Conservation (phyloP, 2,113 vertebrate genomes). For the Progne subis region DNA sequence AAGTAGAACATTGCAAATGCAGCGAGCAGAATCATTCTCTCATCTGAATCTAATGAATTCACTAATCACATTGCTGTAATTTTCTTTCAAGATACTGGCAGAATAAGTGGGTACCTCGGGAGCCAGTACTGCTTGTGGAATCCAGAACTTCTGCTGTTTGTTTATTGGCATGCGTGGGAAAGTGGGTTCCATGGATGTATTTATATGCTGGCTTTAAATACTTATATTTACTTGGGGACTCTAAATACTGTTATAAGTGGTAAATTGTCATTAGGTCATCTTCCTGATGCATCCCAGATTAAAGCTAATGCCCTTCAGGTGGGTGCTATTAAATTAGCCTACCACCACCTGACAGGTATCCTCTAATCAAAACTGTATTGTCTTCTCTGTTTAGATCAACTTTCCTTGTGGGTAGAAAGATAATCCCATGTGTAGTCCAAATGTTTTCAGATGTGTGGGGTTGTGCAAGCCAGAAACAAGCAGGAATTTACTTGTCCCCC, state of each 20-base stretch:
- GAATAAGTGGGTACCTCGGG: slow-evolving; percentile 10
- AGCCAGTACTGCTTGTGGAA: background rate
- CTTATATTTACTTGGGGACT: background rate
- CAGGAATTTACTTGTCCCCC: slow-evolving; percentile 15
- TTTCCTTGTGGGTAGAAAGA: background rate
- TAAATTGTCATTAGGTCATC: slow-evolving; percentile 29
- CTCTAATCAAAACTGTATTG: slow-evolving; percentile 20
- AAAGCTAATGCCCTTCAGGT: slow-evolving; percentile 28
- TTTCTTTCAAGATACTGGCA: slow-evolving; percentile 29
- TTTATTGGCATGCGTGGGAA: background rate
- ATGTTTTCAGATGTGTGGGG: background rate
- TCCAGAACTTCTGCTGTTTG: background rate
- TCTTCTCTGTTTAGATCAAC: background rate
- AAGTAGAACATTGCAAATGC: background rate
- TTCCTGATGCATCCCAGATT: slow-evolving; percentile 6
- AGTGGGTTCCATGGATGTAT: background rate
- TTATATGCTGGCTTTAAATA: slow-evolving; percentile 4
- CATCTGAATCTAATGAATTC: slow-evolving; percentile 25
- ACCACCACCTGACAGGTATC: background rate
- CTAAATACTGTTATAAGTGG: slow-evolving; percentile 24
- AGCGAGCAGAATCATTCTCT: background rate
- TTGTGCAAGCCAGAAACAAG: background rate
- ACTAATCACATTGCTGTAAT: slow-evolving; percentile 7
- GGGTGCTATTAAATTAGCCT: slow-evolving; percentile 41
- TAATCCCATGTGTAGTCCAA: background rate